Base-by-base conservation (phyloP, 2,888 invertebrate genomes). In the Dicranocentrus wangi region DNA sequence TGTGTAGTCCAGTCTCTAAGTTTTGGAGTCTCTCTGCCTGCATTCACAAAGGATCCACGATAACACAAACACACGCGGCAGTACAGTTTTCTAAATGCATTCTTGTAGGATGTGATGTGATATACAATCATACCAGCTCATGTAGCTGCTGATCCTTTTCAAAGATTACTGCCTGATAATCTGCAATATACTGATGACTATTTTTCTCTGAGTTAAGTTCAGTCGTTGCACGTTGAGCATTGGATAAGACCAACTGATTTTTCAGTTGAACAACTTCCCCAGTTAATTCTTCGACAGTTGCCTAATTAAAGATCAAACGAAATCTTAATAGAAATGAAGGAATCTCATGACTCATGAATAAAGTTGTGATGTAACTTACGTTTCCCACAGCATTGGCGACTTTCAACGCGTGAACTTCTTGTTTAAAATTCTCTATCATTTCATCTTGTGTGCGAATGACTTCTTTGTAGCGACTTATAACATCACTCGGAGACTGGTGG, bases 71-170 rank as follows among this genome's bases (percentile, higher is more conserved):
- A n/a, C n/a, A n/a, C n/a, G n/a, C 39, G 5, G 39, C 39, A 39
- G 39, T 13, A 39, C n/a, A n/a, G n/a, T n/a, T n/a, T n/a, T n/a
- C n/a, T n/a, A n/a, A 39, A 39, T 5, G 7, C 39, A 39, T 39
- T 39, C 7, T 39, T 39, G 5, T 39, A 39, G 39, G 13, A 39
- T 39, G 39, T 13, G 13, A 39, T 39, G 39, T 39, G 13, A 39
- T 39, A 39, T 13, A 39, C n/a, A 42, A 27, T 17, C n/a, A 60
- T 77, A 87, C 87, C 84, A 87, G 89, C 70, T 91, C 91, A 87
- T 92, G 91, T 82, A 93, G 89, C 84, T 93, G 91, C 42, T 90
- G 91, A 89, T 96, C 96, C 89, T 98, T 97, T 87, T 96, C 95
- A 82, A 96, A 53, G 23, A 86, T 70, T 5, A 84, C 32, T 15